These are phyloP conservation scores for Hemicentrotus pulcherrimus DNA, from an alignment of 35 echinoderm and acorn worm species.

Conservation along the genomic window DNA sequence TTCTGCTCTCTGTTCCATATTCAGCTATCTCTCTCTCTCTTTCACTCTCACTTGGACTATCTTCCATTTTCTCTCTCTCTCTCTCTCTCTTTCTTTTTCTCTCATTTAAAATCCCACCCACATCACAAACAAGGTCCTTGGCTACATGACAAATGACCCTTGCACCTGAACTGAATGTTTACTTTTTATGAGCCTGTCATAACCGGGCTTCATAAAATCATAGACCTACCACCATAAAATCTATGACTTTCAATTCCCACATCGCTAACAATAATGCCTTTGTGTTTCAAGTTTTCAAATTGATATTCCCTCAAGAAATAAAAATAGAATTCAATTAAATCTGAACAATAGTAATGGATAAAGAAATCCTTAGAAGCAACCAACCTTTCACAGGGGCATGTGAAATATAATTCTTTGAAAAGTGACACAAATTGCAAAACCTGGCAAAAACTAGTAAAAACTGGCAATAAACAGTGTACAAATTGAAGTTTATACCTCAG, in stretches of 20 bases:
- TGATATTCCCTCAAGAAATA: background rate
- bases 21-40: background rate
- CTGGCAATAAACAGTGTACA: too few relatives aligned
- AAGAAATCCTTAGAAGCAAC: background rate
- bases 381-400: background rate
- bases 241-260: background rate
- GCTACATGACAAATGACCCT: background rate
- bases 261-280: background rate
- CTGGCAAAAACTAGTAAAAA: too few relatives aligned
- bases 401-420: background rate
- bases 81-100: background rate
- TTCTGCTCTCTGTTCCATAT: too few relatives aligned
- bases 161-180: background rate
- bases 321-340: background rate
- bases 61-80: too few relatives aligned
- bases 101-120: conserved; percentile 16
- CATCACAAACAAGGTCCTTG: background rate
- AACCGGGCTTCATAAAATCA: background rate
- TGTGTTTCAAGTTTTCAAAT: background rate
- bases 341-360: background rate
- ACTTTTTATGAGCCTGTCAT: conserved; percentile 12
- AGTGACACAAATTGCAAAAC: background rate
- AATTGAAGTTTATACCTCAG: too few relatives aligned
- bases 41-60: too few relatives aligned
- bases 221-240: too few relatives aligned